These are phyloP conservation scores for Syngnathus floridae DNA, from an alignment of 2,113 vertebrate genomes.

Conservation along the genomic window DNA sequence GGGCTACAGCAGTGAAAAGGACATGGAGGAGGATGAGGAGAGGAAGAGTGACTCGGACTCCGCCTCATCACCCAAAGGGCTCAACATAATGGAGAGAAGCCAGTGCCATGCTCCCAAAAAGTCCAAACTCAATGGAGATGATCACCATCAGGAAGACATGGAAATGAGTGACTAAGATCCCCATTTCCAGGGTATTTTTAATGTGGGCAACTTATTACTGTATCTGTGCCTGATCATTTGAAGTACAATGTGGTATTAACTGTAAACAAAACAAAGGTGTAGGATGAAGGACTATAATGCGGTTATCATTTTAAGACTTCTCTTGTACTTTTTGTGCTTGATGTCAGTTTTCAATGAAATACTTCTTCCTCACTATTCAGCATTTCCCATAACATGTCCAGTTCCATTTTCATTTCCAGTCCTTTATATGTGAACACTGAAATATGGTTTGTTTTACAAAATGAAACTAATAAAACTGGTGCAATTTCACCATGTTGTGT, in stretches of 20 bases:
- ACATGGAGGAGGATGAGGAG: conserved; percentile 81
- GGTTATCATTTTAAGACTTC: conserved; percentile 49
- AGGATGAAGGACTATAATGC: conserved; percentile 18
- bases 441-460: conserved; percentile 78
- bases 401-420: conserved; percentile 65
- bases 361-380: background rate
- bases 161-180: conserved; percentile 92
- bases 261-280: conserved; percentile 64
- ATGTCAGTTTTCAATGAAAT: conserved; percentile 47
- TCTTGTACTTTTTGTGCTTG: conserved; percentile 45
- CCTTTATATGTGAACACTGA: conserved; percentile 68
- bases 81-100: conserved; percentile 70
- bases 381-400: conserved; percentile 42
- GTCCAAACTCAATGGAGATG: conserved; percentile 90
- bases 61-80: conserved; percentile 72
- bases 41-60: conserved; percentile 74
- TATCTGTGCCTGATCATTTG: conserved; percentile 31
- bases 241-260: conserved; percentile 65
- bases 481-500: conserved; percentile 20
- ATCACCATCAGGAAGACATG: conserved; percentile 97
- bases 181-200: conserved; percentile 69
- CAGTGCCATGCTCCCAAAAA: conserved; percentile 71
- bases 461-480: conserved; percentile 78
- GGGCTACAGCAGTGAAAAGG: conserved; percentile 93
- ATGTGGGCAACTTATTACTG: conserved; percentile 38